Evolutionary conservation across 2,888 invertebrate species (phyloP), one percentile per base, ranked within the genome.

Genomic region (Byasa hedistus): DNA sequence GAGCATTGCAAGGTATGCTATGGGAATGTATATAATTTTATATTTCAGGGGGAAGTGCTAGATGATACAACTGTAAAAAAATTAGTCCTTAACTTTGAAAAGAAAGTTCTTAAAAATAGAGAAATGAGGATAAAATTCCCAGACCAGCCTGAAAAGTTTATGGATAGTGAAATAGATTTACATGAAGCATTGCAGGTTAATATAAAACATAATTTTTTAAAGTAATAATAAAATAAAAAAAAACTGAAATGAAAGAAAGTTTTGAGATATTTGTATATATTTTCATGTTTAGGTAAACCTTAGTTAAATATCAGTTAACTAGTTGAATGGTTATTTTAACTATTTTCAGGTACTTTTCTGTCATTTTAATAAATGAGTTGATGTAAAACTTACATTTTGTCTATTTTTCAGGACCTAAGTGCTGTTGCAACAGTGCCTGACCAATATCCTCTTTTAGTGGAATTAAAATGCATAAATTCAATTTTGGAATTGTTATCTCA

Each of bases 61-160:
- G 98, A 99, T 91, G 98, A 98, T 73, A 93, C 94, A 32, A 94
- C 95, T 17, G 93, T 99, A 12, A 98, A 98, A 79, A 95, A 96
- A 80, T 94, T 99, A 80, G 94, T 99, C 24, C 91, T 98, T 19
- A 94, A 97, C 70, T 98, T 99, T 92, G 99, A 99, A 81, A 99
- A 99, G 83, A 94, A 97, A 79, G 96, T 97, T 60, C 91, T 98
- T 12, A 96, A 95, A 80, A 99, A 99, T 84, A 96, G 99, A 82
- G 99, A 99, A 89, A 97, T 99, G 96, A 93, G 99, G 71, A 99
- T 99, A 19, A 99, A 99, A 87, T 99, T 98, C 86, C 97, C 98
- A 0, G 99, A 99, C 81, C 95, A 96, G 77, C 98, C 99, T 10
- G 98, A 98, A 83, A 99, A 98, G 93, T 99, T 99, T 84, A 98